Percentiles rank a stretch among this genome's conserved stretches.
These are phyloP conservation scores for Melanchra persicariae DNA, from an alignment of 2,888 invertebrate species.

Conservation along the genomic window DNA sequence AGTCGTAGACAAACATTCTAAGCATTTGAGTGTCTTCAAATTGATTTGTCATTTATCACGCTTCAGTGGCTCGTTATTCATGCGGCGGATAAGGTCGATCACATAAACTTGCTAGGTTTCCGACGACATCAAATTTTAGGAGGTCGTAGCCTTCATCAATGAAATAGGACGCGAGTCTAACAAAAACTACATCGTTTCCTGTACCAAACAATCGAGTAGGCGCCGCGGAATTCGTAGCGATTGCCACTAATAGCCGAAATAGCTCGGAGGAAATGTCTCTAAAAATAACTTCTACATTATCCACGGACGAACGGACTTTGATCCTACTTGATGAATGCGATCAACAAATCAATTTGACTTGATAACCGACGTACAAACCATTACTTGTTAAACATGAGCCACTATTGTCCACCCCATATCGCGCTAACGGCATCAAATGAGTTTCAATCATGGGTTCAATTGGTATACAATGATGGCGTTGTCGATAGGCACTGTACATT, in stretches of 20 bases:
- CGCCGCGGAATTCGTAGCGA: slow-evolving; percentile 57
- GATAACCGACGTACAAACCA: slow-evolving; percentile 62
- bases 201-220: slow-evolving; percentile 59
- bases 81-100: slow-evolving; percentile 66
- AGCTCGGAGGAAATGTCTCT: slow-evolving; percentile 59
- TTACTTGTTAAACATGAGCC: slow-evolving; percentile 25
- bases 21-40: slow-evolving; percentile 56
- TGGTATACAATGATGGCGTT: slow-evolving; percentile 23
- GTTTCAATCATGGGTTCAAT: slow-evolving; percentile 43
- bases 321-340: slow-evolving; percentile 60
- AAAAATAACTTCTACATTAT: slow-evolving; percentile 69
- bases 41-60: slow-evolving; percentile 73
- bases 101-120: slow-evolving; percentile 71
- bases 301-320: slow-evolving; percentile 75
- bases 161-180: slow-evolving; percentile 48
- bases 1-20: slow-evolving; percentile 17
- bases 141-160: slow-evolving; percentile 69
- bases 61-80: slow-evolving; percentile 71
- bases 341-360: slow-evolving; percentile 75
- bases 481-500: neutral
- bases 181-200: slow-evolving; percentile 54
- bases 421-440: slow-evolving; percentile 45
- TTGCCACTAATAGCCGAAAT: slow-evolving; percentile 58
- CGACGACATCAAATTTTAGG: slow-evolving; percentile 55
- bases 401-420: slow-evolving; percentile 12